Percentiles rank a stretch among this genome's conserved stretches.
Conservation (phyloP, 2,797 vertebrate species). For the Girardinus metallicus region DNA sequence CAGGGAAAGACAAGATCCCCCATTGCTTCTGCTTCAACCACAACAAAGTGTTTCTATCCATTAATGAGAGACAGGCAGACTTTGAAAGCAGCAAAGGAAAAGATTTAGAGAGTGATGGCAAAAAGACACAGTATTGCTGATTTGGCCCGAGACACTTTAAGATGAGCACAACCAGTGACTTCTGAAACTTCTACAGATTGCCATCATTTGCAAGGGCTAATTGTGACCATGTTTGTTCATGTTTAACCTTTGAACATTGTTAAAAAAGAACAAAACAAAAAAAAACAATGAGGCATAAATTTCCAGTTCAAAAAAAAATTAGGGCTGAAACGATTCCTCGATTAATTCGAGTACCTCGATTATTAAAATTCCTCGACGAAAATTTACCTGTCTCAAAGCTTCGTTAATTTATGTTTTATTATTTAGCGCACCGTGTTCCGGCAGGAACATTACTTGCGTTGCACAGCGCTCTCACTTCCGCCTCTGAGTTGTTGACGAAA, state of each 20-base stretch:
- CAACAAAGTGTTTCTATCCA: constrained; percentile 65
- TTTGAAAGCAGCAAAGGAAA: constrained; percentile 21
- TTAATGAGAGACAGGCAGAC: constrained; percentile 59
- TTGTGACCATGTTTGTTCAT: neutral
- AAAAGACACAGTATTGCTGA: constrained; percentile 33
- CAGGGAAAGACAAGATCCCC: constrained; percentile 57
- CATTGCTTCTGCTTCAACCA: constrained; percentile 35
- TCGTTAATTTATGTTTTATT: no score
- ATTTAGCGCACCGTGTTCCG: no score
- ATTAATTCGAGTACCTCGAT: no score
- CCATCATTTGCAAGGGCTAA: neutral
- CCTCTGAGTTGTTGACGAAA: no score
- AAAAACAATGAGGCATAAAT: neutral
- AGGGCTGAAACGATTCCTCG: no score
- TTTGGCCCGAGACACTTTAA: constrained; percentile 11
- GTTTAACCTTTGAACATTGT: neutral
- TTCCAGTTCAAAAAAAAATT: neutral
- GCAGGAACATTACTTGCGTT: no score
- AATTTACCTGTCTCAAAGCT: no score
- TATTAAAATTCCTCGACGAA: no score
- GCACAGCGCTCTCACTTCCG: no score
- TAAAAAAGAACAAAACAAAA: no score
- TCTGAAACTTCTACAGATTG: constrained; percentile 6
- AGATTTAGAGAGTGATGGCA: constrained; percentile 18
- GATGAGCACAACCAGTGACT: constrained; percentile 14